Conservation (phyloP, 2,113 vertebrate species). For the Gobio gobio region DNA sequence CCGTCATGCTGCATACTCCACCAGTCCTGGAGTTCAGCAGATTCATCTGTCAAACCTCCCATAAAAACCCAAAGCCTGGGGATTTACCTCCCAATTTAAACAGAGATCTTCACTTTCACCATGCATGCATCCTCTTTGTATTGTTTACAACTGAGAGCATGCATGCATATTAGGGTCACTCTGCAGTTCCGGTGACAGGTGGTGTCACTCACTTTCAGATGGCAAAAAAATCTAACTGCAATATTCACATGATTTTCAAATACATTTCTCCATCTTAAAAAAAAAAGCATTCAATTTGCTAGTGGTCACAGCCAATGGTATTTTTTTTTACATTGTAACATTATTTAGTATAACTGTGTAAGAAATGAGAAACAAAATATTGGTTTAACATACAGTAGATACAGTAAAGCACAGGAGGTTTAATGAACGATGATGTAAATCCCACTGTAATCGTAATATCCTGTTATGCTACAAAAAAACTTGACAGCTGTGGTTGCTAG, state of each 20-base stretch:
- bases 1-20: constrained; percentile 11
- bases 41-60: constrained; percentile 70
- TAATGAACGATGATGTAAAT: not conserved
- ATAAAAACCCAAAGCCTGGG: constrained; percentile 64
- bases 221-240: not conserved
- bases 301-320: not conserved
- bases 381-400: not conserved
- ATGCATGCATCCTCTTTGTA: not conserved
- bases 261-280: not conserved
- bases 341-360: not conserved
- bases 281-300: not conserved
- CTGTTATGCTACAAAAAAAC: not conserved
- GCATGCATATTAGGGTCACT: not conserved
- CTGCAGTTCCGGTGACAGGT: not conserved
- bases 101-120: constrained; percentile 52
- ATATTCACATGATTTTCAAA: too few species aligned
- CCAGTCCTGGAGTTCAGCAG: constrained; percentile 33
- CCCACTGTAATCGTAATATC: not conserved
- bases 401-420: not conserved
- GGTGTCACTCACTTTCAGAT: not conserved
- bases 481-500: not conserved
- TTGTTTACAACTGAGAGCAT: not conserved
- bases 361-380: not conserved
- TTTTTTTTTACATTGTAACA: not conserved
- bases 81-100: constrained; percentile 68